Base-by-base conservation (phyloP, 2,888 invertebrate genomes). In the Pachymerium ferrugineum region DNA sequence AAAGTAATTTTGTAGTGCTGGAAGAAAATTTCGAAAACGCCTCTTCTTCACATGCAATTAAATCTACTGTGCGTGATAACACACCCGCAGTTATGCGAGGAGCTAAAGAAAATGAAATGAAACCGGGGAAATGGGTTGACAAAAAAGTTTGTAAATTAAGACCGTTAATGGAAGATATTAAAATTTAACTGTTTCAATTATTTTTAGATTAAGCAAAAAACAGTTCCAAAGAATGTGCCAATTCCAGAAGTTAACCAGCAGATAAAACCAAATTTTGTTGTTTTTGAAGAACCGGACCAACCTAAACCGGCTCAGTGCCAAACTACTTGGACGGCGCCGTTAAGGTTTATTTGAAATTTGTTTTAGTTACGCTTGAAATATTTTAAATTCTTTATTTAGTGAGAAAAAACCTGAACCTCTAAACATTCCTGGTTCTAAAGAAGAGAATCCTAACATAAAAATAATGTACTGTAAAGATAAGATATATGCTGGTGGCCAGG, bases 71-170 rank as follows among this genome's bases (percentile, higher is more conserved):
- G 10, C 72, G 29, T 25, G 30, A 68, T 25, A 67, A 78, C 1
- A 79, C 78, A 5, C 74, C 76, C n/a, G 79, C 79, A 73, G 79
- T 79, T 3, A 79, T 79, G 25, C 72, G 19, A n/a, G 29, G 77
- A 28, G 85, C 86, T 76, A 88, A 89, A 80, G 92, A 92, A 81
- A 92, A 92, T 81, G 84, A 86, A 1, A 85, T 88, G 76, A 88
- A 89, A 79, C 86, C 91, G 1, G 89, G 89, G 1, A 86, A 88
- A 3, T 92, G 91, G 92, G 88, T 85, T 72, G 86, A 81, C 76
- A 80, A 79, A 3, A 81, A 80, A 78, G 80, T 82, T 74, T 72
- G 47, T n/a, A 47, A 19, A 19, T 47, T 47, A 42, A 22, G 4
- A 38, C 14, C 14, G 10, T 1, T 19, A 16, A 4, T 38, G 4